Evolutionary conservation across 2,797 vertebrate species (phyloP), one percentile per base, ranked within the genome.

Genomic region (Nyctalus aviator): DNA sequence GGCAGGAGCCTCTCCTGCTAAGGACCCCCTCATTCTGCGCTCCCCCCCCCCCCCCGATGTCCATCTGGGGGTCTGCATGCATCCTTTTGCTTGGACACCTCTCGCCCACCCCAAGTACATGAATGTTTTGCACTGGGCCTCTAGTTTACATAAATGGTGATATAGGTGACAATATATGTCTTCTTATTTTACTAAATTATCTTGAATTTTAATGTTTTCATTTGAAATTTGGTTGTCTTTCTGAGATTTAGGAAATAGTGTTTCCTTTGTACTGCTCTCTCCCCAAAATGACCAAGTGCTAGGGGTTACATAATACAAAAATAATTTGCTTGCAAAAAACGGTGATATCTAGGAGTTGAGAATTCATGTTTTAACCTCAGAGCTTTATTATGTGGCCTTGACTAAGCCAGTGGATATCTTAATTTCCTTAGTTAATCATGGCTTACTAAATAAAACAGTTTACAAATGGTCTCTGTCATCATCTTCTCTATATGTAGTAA

Each of bases 121-220:
- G 57, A 59, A 59, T 59, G 57, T 59, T 25, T 59, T 59, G 57
- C 25, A 6, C 57, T 11, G 2, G 57, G 25, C 57, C 57, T 59
- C 57, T 59, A 59, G 57, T 59, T 82, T 53, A 11, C 30, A 18
- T 35, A 2, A 59, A 23, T 37, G 46, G 46, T 69, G 25, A 27
- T 46, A 20, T 3, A 44, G 53, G 44, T 87, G 77, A 69, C n/a
- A 88, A 3, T 17, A 11, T 92, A 53, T 77, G 68, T 77, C 78
- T 85, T 62, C 76, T 46, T 81, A 50, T 75, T 87, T 81, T 75
- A 55, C 68, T 57, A 64, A 85, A 35, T 62, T 37, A 46, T 77
- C 44, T 79, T 95, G 41, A 55, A 86, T 69, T 94, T 94, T 91
- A 85, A 76, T 69, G 37, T 69, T 88, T 62, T 79, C 25, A 27